These are phyloP conservation scores for Cynopterus brachyotis DNA, from an alignment of 2,113 vertebrate genomes.

Conservation along the genomic window DNA sequence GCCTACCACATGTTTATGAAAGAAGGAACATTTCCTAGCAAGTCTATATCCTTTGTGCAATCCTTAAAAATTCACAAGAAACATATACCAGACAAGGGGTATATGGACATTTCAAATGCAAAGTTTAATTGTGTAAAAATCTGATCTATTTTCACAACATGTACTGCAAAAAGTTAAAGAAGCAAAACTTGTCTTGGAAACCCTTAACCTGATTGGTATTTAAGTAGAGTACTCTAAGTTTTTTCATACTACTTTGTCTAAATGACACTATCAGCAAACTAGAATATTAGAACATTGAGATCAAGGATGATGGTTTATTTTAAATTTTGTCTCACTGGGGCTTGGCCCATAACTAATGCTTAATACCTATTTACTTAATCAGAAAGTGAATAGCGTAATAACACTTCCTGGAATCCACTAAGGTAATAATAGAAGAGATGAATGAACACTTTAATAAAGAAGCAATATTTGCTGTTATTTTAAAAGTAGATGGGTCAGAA, in stretches of 20 bases:
- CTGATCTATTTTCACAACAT: not conserved
- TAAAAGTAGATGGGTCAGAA: constrained; percentile 58
- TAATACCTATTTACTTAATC: not conserved
- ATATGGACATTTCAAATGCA: not conserved
- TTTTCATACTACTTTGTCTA: not conserved
- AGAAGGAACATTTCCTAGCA: not conserved
- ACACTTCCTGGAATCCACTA: not conserved
- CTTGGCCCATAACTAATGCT: not conserved
- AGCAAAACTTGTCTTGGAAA: not conserved
- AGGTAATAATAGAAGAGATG: not conserved
- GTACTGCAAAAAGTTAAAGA: not conserved
- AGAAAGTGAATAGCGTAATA: not conserved
- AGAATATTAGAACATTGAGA: not conserved
- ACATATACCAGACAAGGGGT: not conserved
- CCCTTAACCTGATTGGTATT: not conserved
- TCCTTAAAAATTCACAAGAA: not conserved
- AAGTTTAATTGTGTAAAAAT: not conserved
- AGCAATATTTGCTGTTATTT: constrained; percentile 53
- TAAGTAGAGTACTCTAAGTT: not conserved
- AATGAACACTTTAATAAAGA: not conserved
- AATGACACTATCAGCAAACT: not conserved
- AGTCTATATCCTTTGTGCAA: not conserved
- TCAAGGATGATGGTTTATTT: not conserved
- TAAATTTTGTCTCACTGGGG: not conserved
- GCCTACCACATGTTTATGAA: not conserved